Conservation (phyloP, 92 coral and sea anemone genomes). For the Zoanthus solanderi region DNA sequence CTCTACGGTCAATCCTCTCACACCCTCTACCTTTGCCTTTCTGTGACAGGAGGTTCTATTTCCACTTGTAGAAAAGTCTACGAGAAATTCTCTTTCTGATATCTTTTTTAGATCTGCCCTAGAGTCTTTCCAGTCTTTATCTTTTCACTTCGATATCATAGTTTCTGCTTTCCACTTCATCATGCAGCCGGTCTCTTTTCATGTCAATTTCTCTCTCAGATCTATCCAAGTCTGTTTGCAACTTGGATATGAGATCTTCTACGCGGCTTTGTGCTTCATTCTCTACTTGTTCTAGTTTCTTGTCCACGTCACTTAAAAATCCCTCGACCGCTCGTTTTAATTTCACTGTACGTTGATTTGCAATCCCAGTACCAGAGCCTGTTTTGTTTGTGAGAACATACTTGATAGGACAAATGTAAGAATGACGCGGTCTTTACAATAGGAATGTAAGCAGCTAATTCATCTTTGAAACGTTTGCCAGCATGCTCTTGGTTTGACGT, state of each 20-base stretch:
- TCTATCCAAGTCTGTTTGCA: constrained; percentile 49
- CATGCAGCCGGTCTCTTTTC: constrained; percentile 56
- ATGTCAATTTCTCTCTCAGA: constrained; percentile 10
- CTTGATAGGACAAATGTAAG: constrained; percentile 57
- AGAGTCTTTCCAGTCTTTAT: constrained; percentile 33
- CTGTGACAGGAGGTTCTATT: constrained; percentile 52
- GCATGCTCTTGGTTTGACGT: not conserved
- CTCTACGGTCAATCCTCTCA: constrained; percentile 60
- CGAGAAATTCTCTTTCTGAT: not conserved
- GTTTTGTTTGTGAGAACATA: not conserved
- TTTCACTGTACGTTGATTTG: not conserved
- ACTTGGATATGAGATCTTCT: constrained; percentile 32
- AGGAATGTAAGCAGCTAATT: not conserved
- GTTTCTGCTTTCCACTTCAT: constrained; percentile 45
- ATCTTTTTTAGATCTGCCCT: not conserved
- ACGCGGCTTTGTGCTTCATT: not conserved
- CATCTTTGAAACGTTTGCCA: not conserved
- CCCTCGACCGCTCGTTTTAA: constrained; percentile 22
- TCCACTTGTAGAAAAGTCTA: constrained; percentile 47
- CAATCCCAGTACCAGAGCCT: not conserved
- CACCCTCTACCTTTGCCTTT: constrained; percentile 55
- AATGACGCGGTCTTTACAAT: constrained; percentile 60
- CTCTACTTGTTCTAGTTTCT: not conserved
- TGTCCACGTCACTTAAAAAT: constrained; percentile 46
- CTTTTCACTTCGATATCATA: constrained; percentile 42